Evolutionary conservation across 2,797 vertebrate genomes (phyloP), one percentile per base, ranked within the genome.

Genomic region (Pygocentrus nattereri): DNA sequence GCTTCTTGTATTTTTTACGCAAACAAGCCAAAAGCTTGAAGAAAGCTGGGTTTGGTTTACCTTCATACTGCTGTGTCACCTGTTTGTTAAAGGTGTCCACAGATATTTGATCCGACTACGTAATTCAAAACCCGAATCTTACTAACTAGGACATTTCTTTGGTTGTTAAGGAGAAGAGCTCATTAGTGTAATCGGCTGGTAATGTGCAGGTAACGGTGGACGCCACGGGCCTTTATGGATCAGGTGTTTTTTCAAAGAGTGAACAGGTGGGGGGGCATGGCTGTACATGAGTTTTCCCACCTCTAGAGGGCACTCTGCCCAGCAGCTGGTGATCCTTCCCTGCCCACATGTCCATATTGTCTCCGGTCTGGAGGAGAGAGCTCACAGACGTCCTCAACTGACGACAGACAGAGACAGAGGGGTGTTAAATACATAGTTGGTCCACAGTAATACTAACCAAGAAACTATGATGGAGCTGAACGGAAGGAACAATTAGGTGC

Each of bases 231-330:
- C n/a, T 47, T 13, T 3, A 1, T 27, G 41, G 23, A 27, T 49
- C 38, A n/a, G 21, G 59, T 52, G 34, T 15, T 62, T 19, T 12
- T 23, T 16, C 11, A 65, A 34, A 49, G 44, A 65, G 12, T 41
- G 8, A 41, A 27, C 64, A 23, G n/a, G n/a, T 1, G 19, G 30
- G 8, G 38, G 13, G 81, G 47, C 30, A 34, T 44, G 23, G 12
- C 30, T 5, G 50, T 30, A 65, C 16, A 12, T 0, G 38, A 15
- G 27, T 31, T 54, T 68, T 76, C 85, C 73, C 76, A 95, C 95
- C 95, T 94, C 94, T 94, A 74, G 94, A 95, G 85, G 95, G 95
- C 78, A 94, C 91, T 87, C 92, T 90, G 58, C 94, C 95, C 87
- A 95, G 87, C 0, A 92, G 90, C 87, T 92, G 93, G 74, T 94